Percentiles rank a stretch among this genome's conserved stretches.
Conservation (phyloP, 1,140 invertebrate species). For the Galleria mellonella region DNA sequence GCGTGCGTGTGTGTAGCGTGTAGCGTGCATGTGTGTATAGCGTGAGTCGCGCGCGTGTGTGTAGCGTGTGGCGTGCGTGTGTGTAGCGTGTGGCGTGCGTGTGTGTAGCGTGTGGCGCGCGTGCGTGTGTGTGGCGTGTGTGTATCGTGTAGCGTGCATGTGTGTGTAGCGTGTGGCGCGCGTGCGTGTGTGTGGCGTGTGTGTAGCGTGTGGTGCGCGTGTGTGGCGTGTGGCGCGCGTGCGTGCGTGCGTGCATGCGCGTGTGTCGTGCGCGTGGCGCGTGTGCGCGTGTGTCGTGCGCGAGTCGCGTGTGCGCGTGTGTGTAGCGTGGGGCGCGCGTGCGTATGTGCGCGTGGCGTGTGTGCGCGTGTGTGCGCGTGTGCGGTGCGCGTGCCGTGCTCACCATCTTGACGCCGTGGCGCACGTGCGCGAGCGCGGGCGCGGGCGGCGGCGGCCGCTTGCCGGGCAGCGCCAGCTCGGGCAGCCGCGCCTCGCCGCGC, state of each 20-base stretch:
- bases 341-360: slow-evolving; percentile 29
- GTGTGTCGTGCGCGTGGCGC: slow-evolving; percentile 34
- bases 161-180: slow-evolving; percentile 11
- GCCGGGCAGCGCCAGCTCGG: slow-evolving; percentile 80
- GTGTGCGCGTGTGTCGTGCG: too few relatives aligned
- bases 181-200: too few relatives aligned
- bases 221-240: too few relatives aligned
- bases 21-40: too few relatives aligned
- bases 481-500: slow-evolving; percentile 62
- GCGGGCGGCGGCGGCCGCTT: slow-evolving; percentile 72
- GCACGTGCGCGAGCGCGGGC: slow-evolving; percentile 47
- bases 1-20: slow-evolving; percentile 69
- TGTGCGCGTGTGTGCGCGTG: too few relatives aligned
- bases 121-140: slow-evolving; percentile 15
- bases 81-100: slow-evolving; percentile 1
- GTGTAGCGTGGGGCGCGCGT: slow-evolving; percentile 56
- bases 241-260: slow-evolving; percentile 41
- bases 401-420: slow-evolving; percentile 52
- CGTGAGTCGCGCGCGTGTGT: too few relatives aligned
- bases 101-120: slow-evolving; percentile 46
- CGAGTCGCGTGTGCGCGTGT: slow-evolving; percentile 38
- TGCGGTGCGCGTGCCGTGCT: slow-evolving; percentile 2
- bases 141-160: too few relatives aligned
- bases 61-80: too few relatives aligned
- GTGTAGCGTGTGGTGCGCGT: too few relatives aligned